Percentiles rank a stretch among this genome's conserved stretches.
Evolutionary conservation across 1,140 invertebrate genomes (phyloP).

Genomic region (Teleogryllus occipitalis): DNA sequence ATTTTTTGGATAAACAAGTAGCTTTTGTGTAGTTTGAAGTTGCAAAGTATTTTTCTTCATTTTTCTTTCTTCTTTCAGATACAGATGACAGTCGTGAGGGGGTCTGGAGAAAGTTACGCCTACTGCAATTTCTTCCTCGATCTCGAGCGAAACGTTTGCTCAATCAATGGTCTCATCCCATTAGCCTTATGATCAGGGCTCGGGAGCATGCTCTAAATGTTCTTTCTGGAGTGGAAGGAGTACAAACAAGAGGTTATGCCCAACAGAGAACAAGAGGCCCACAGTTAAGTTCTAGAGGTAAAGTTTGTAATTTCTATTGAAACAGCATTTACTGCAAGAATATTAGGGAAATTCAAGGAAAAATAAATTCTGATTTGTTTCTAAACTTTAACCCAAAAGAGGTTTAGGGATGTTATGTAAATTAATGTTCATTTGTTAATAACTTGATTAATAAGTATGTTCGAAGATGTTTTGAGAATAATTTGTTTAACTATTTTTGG

Average conservation of each 20-base stretch:
- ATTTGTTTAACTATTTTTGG: too few relatives aligned
- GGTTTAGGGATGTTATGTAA: too few relatives aligned
- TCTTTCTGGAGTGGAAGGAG: conserved; percentile 46
- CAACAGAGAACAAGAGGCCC: neutral
- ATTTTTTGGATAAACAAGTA: too few relatives aligned
- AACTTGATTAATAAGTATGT: too few relatives aligned
- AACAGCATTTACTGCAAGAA: too few relatives aligned
- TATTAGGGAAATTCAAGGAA: too few relatives aligned
- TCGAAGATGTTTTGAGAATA: too few relatives aligned
- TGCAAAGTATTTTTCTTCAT: neutral
- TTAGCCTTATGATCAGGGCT: conserved; percentile 66
- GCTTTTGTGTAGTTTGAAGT: too few relatives aligned
- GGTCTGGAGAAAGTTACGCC: conserved; percentile 57
- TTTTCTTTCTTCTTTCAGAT: conserved; percentile 39
- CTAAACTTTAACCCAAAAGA: too few relatives aligned
- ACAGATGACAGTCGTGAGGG: conserved; percentile 56
- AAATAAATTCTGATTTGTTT: too few relatives aligned
- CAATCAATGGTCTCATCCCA: conserved; percentile 66
- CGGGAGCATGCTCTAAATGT: conserved; percentile 70
- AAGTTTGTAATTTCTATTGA: too few relatives aligned
- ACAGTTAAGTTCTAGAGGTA: conserved; percentile 11
- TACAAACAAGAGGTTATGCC: conserved; percentile 11
- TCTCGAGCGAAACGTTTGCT: conserved; percentile 65
- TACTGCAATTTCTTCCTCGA: conserved; percentile 62
- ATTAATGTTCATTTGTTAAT: too few relatives aligned